Percentiles rank a stretch among this genome's conserved stretches.
phyloP scores from a whole-genome alignment of 2,113 vertebrate genomes.

The Athene noctua region DNA sequence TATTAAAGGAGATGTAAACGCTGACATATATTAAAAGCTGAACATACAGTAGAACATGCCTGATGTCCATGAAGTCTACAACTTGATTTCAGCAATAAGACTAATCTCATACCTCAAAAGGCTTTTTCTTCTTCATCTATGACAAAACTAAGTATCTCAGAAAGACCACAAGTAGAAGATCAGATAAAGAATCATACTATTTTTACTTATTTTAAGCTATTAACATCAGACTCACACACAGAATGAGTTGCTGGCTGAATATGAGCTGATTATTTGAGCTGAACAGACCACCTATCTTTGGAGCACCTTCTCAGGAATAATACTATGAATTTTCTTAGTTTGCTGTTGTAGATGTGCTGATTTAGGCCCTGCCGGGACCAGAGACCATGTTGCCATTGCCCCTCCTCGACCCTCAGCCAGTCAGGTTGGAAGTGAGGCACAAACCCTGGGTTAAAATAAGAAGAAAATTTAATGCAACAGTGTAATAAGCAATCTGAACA shows the following conservation, averaged over 20 bases:
- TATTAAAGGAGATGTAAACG: neutral
- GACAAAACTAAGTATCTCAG: neutral
- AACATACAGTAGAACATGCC: neutral
- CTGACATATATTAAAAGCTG: neutral
- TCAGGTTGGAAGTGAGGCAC: no score
- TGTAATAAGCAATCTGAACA: no score
- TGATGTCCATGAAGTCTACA: neutral
- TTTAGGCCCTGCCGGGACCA: no score
- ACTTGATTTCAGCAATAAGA: neutral
- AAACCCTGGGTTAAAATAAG: no score
- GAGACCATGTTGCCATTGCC: no score
- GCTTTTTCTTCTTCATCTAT: neutral
- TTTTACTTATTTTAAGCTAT: neutral
- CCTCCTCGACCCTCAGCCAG: no score
- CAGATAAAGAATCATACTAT: neutral
- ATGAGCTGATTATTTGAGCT: neutral
- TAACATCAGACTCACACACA: accelerated
- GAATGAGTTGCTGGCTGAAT: neutral
- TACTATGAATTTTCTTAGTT: neutral
- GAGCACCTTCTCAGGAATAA: neutral
- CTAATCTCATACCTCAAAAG: neutral
- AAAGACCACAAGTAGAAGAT: neutral
- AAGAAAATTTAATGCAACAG: no score
- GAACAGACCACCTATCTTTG: neutral
- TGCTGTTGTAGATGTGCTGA: neutral